These are phyloP conservation scores for Protomyctophum bolini DNA, from an alignment of 2,113 vertebrate species.

Conservation along the genomic window DNA sequence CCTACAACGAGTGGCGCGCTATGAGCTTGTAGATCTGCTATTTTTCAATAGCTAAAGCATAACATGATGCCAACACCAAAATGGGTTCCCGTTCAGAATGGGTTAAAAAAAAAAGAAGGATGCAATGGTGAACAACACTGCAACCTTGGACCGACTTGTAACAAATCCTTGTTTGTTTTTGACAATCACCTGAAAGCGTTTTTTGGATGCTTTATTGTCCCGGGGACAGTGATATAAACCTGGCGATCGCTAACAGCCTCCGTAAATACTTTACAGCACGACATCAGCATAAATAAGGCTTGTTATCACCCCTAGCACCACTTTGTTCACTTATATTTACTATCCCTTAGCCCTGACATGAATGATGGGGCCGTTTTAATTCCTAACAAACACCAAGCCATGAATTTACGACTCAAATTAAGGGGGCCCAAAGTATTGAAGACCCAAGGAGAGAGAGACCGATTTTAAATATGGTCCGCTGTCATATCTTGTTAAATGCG, in stretches of 20 bases:
- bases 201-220: conserved; percentile 50
- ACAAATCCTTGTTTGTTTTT: conserved; percentile 40
- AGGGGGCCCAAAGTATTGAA: conserved; percentile 32
- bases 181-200: conserved; percentile 47
- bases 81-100: too few species aligned
- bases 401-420: conserved; percentile 60
- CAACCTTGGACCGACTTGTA: conserved; percentile 23
- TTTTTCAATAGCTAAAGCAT: too few species aligned
- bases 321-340: conserved; percentile 52
- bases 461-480: conserved; percentile 30
- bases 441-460: conserved; percentile 32
- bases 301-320: conserved; percentile 51
- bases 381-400: conserved; percentile 45
- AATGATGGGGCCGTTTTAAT: conserved; percentile 57
- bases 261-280: conserved; percentile 68
- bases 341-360: conserved; percentile 44
- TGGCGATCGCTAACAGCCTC: conserved; percentile 54
- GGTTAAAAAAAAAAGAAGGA: not conserved
- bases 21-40: too few species aligned
- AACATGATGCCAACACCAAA: too few species aligned
- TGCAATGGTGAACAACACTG: conserved; percentile 20
- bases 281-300: conserved; percentile 70
- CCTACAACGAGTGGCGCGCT: too few species aligned
- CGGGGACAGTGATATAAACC: conserved; percentile 43
- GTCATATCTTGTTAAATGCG: conserved; percentile 34